These are phyloP conservation scores for Passer domesticus DNA, from an alignment of 2,113 vertebrate species.

Conservation along the genomic window DNA sequence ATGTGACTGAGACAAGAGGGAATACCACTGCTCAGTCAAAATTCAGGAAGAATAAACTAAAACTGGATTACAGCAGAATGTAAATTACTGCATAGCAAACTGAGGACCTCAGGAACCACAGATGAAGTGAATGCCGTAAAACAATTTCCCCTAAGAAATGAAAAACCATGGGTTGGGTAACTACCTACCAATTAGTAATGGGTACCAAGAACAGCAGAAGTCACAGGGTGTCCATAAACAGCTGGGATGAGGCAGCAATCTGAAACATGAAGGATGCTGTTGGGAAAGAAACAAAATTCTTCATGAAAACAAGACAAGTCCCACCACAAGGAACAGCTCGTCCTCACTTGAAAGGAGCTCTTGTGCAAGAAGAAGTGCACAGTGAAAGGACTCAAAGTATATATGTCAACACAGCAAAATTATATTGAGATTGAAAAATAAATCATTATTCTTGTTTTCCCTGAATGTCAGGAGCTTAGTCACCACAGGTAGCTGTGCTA, in stretches of 20 bases:
- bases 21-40: background rate
- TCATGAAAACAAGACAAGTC: background rate
- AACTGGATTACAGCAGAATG: background rate
- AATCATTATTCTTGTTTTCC: background rate
- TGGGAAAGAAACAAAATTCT: background rate
- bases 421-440: background rate
- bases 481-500: background rate
- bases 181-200: background rate
- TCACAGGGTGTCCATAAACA: background rate
- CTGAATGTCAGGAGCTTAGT: background rate
- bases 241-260: background rate
- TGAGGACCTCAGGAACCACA: background rate
- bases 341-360: background rate
- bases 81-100: background rate
- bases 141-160: background rate
- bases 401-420: background rate
- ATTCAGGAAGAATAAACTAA: background rate
- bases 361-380: background rate
- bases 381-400: background rate
- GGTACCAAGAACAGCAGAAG: background rate
- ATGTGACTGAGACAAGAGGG: background rate
- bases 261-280: background rate
- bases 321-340: background rate
- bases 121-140: background rate
- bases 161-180: background rate